Percentiles rank a stretch among this genome's conserved stretches.
phyloP scores from a whole-genome alignment of 2,888 invertebrate genomes.

The Chirona hameri region DNA sequence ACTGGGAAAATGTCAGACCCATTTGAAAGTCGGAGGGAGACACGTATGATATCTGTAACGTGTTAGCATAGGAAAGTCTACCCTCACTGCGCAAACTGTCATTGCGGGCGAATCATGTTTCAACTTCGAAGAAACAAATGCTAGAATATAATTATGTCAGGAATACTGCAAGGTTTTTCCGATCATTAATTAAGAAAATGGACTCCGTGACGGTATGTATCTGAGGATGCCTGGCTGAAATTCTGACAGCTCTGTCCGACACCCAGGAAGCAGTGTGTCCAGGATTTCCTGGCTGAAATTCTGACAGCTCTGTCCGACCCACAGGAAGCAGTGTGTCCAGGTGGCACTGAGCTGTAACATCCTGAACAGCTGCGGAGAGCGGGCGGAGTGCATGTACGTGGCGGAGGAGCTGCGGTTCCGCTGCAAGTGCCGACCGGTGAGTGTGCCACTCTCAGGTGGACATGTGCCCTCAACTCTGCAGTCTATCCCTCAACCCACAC shows the following conservation, averaged over 20 bases:
- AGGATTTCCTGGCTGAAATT: not conserved
- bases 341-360: conserved; percentile 61
- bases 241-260: not conserved
- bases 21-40: no score
- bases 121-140: no score
- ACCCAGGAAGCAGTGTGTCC: not conserved
- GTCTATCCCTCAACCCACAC: no score
- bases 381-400: conserved; percentile 69
- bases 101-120: no score
- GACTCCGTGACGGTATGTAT: no score
- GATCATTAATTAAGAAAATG: no score
- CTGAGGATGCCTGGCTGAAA: not conserved
- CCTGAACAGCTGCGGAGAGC: conserved; percentile 70
- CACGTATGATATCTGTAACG: no score
- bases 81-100: no score
- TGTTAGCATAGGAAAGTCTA: no score
- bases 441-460: not conserved
- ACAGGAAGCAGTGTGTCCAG: not conserved
- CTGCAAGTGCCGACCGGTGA: conserved; percentile 47
- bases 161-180: no score
- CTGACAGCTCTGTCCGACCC: not conserved
- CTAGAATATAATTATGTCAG: no score
- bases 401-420: conserved; percentile 44
- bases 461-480: no score
- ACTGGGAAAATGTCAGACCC: conserved; percentile 49